Evolutionary conservation across 2,888 invertebrate species (phyloP), one percentile per base, ranked within the genome.

Genomic region (Fragum fragum): DNA sequence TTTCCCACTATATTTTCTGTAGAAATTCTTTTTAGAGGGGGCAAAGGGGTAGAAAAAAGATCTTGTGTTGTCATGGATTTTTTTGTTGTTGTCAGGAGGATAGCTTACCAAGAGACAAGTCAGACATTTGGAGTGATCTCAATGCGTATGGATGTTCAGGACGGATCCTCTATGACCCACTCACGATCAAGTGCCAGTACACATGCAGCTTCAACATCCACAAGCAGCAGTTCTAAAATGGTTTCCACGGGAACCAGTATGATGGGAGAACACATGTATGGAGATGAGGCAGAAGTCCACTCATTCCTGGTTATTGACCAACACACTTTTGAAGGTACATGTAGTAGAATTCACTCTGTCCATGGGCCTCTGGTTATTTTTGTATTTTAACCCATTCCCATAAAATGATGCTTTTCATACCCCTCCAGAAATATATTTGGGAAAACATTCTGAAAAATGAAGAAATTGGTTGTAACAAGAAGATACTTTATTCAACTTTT

Each of bases 71-170:
- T n/a, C n/a, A n/a, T n/a, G n/a, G n/a, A n/a, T n/a, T n/a, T n/a
- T n/a, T n/a, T n/a, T n/a, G n/a, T n/a, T n/a, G n/a, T 47, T n/a
- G 86, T 14, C 88, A 94, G 98, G 73, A 95, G 99, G 79, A 99
- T 99, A 92, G 97, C 99, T 0, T 98, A 99, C 94, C 99, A 99
- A 94, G 98, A 94, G 69, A 79, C 92, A 0, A 93, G 95, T 5
- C 95, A 97, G 96, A 98, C 98, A 1, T 99, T 99, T 95, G 99
- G 98, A 63, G 97, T 99, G 9, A 96, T 99, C 36, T 97, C 98
- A 0, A 96, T 97, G 95, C 96, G 99, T 39, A 96, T 97, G 89
- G 99, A 99, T 95, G 96, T 97, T 71, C 91, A 91, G 76, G 98
- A 98, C 88, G 96, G 96, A 80, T 96, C 96, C n/a, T 97, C 97